Conservation (phyloP, 2,113 vertebrate species). For the Rhinoptilus africanus region DNA sequence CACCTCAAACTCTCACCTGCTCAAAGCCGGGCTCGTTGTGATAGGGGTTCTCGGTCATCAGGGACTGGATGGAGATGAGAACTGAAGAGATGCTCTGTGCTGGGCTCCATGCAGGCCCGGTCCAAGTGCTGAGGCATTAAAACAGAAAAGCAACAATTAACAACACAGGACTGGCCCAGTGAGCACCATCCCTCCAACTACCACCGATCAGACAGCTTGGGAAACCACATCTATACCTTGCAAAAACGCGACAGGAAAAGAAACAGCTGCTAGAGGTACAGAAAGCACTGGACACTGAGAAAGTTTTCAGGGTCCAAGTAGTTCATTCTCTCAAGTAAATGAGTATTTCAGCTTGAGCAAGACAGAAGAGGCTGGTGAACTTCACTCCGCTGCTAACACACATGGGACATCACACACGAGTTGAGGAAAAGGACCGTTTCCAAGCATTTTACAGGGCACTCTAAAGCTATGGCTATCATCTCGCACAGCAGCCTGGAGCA, state of each 20-base stretch:
- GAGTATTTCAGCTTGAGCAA: neutral
- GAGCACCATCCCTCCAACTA: neutral
- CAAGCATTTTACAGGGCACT: neutral
- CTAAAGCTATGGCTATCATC: neutral
- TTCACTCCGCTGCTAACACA: neutral
- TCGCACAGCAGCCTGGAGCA: neutral
- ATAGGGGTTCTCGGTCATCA: constrained; percentile 98
- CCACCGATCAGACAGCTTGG: neutral
- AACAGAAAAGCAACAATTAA: neutral
- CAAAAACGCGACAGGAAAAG: neutral
- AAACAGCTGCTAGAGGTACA: neutral
- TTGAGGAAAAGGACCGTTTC: neutral
- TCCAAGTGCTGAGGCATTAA: constrained; percentile 87
- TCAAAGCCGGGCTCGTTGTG: constrained; percentile 98
- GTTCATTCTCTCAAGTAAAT: neutral
- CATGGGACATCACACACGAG: neutral
- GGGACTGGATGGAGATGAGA: constrained; percentile 97
- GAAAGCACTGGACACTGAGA: neutral
- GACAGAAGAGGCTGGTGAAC: neutral
- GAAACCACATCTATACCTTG: neutral
- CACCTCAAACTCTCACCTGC: constrained; percentile 78
- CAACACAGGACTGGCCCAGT: neutral
- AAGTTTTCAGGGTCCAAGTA: neutral
- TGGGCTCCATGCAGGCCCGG: constrained; percentile 97
- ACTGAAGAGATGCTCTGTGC: constrained; percentile 98